Base-by-base conservation (phyloP, 2,888 invertebrate genomes). In the Morinoia aosen region DNA sequence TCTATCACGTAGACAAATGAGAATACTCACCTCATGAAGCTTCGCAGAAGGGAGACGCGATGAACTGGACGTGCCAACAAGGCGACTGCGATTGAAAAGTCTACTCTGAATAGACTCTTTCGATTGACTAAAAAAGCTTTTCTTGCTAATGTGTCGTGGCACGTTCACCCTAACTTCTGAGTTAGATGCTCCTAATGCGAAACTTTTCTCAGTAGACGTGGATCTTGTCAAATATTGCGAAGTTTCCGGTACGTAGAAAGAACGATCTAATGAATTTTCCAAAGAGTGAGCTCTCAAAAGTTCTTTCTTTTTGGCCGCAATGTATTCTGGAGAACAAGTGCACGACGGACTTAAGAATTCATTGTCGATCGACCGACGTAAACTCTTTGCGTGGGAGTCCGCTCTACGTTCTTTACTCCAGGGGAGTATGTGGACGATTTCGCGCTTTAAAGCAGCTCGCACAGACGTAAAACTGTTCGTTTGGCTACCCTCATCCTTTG, bases 261-360 rank as follows among this genome's bases (percentile, higher is more conserved):
- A 33, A 48, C 40, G 93, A 93, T 57, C 57, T 19, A 57, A 33
- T 8, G 25, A 56, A 33, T 93, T 48, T 12, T 57, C 93, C 10
- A 93, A 57, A n/a, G 93, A 93, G 19, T 93, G 57, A 57, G 93
- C 93, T 33, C 93, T 93, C n/a, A 93, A n/a, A 33, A 93, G 57
- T 33, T 93, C 93, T 33, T 33, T 56, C 57, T 93, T 93, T 33
- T 93, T 93, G 56, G 93, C 93, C 57, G 33, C 57, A n/a, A 93
- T 57, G 93, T 93, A 93, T 48, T 57, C 93, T 57, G 93, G 93
- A n/a, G 93, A 93, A 33, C 93, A 93, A 56, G 93, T 93, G 58
- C 93, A 93, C 48, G 56, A 93, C n/a, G 93, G 93, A 57, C 57
- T 57, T 33, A 57, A 93, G 33, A 93, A 93, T 56, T 56, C 93